Percentiles rank a stretch among this genome's conserved stretches.
phyloP scores from a whole-genome alignment of 2,113 vertebrate species.

The Zosterops lateralis region DNA sequence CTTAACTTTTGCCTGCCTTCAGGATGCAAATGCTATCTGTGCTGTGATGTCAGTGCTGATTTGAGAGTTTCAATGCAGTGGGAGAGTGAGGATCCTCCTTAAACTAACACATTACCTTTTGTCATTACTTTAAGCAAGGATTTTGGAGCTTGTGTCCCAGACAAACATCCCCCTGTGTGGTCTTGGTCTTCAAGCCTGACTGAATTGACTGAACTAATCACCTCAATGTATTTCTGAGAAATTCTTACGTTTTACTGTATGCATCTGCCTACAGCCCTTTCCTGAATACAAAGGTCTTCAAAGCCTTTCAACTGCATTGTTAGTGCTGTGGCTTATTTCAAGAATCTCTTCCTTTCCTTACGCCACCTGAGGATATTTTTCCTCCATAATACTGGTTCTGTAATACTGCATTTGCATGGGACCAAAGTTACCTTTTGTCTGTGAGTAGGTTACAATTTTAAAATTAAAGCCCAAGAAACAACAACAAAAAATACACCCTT shows the following conservation, averaged over 20 bases:
- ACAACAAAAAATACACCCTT: neutral
- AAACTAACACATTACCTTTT: conserved; percentile 22
- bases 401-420: neutral
- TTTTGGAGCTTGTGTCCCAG: neutral
- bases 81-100: neutral
- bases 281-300: neutral
- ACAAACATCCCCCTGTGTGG: conserved; percentile 26
- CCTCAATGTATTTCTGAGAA: neutral
- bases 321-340: neutral
- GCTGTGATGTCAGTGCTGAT: neutral
- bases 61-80: neutral
- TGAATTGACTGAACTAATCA: conserved; percentile 19
- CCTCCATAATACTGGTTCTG: neutral
- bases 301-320: neutral
- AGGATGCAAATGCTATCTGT: neutral
- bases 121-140: neutral
- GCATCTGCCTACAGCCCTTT: neutral
- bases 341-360: neutral
- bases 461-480: neutral
- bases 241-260: neutral
- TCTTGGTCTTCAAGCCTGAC: neutral
- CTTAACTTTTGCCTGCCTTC: neutral
- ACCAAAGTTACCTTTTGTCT: neutral
- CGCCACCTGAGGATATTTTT: neutral
- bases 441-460: neutral